Evolutionary conservation across 1,140 invertebrate species (phyloP).

Genomic region (Cydia amplana): DNA sequence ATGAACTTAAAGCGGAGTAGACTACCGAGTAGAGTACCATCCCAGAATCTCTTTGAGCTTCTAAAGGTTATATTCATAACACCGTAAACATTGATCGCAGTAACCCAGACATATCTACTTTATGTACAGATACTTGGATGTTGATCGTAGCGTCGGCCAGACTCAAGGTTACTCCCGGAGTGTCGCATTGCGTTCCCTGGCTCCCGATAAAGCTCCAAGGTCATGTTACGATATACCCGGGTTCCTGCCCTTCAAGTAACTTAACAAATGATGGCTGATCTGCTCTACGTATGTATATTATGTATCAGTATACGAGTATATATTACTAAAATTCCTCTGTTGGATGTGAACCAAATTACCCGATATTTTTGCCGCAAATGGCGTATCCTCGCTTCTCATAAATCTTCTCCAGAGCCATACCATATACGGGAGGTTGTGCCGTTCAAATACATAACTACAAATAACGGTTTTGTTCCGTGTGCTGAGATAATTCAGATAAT

Average conservation of each 20-base stretch:
- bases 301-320: not conserved
- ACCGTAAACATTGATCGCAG: not conserved
- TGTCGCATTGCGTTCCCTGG: slow-evolving; percentile 60
- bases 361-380: not conserved
- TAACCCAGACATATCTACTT: not conserved
- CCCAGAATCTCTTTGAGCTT: too few species aligned
- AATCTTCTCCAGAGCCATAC: not conserved
- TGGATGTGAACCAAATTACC: not conserved
- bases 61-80: not conserved
- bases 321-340: slow-evolving; percentile 3
- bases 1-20: too few species aligned
- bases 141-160: slow-evolving; percentile 12
- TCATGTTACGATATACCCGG: slow-evolving; percentile 35
- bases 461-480: not conserved
- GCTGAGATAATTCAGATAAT: not conserved
- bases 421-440: not conserved
- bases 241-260: slow-evolving; percentile 22
- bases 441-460: not conserved
- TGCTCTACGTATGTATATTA: too few species aligned
- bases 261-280: slow-evolving; percentile 13
- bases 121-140: not conserved
- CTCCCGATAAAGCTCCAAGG: slow-evolving; percentile 52
- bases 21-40: too few species aligned
- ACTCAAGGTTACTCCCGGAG: slow-evolving; percentile 43
- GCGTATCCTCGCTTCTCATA: not conserved